phyloP scores from a whole-genome alignment of 37 sponge, comb jelly and placozoan species.

The Haliclona indistincta region DNA sequence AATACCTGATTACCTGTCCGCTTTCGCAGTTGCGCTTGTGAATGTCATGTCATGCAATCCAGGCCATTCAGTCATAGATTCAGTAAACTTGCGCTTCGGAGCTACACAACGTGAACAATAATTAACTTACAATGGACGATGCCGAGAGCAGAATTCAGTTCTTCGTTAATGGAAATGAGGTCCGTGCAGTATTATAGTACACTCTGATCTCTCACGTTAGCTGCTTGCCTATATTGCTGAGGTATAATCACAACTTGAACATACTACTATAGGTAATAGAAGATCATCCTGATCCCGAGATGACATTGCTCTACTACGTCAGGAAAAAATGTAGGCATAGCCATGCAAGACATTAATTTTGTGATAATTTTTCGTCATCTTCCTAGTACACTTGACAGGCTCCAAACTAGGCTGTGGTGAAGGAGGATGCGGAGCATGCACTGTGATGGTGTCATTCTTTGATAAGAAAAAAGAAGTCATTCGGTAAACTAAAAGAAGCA shows the following conservation, averaged over 20 bases:
- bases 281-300: constrained; percentile 71
- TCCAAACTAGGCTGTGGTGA: constrained; percentile 89
- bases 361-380: background rate
- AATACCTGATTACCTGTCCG: no score
- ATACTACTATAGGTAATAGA: constrained; percentile 28
- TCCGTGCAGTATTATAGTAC: constrained; percentile 1
- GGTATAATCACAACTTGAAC: background rate
- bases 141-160: constrained; percentile 17
- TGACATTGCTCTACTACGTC: constrained; percentile 76
- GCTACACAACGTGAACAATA: no score
- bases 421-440: constrained; percentile 94
- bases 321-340: constrained; percentile 71
- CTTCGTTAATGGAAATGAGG: constrained; percentile 69
- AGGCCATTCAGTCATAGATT: no score
- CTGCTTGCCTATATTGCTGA: background rate
- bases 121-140: no score
- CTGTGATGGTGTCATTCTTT: constrained; percentile 86
- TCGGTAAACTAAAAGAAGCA: no score
- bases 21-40: no score
- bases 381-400: constrained; percentile 71
- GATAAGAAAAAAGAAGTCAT: background rate
- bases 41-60: no score
- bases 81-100: no score
- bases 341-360: background rate
- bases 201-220: background rate